Evolutionary conservation across 2,113 vertebrate species (phyloP).

Genomic region (Microcebus griseorufus): DNA sequence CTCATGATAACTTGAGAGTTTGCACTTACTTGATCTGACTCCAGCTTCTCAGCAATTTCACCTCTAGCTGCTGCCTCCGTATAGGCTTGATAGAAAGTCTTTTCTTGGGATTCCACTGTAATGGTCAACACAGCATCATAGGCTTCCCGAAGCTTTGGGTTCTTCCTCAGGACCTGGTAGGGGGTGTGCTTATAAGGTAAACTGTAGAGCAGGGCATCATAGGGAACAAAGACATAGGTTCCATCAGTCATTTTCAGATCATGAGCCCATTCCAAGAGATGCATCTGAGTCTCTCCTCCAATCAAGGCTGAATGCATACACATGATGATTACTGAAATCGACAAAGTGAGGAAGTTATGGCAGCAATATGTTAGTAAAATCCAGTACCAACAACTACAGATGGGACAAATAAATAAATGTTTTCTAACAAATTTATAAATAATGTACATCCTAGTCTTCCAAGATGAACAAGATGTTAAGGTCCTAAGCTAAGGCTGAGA

Average conservation of each 20-base stretch:
- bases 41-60: slow-evolving; percentile 83
- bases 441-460: background rate
- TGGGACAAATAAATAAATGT: slow-evolving; percentile 10
- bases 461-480: slow-evolving; percentile 32
- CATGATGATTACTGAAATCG: slow-evolving; percentile 92
- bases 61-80: slow-evolving; percentile 82
- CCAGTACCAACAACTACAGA: background rate
- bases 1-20: background rate
- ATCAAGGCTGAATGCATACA: slow-evolving; percentile 94
- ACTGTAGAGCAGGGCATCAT: slow-evolving; percentile 93
- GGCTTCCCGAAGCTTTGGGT: slow-evolving; percentile 88
- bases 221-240: slow-evolving; percentile 92
- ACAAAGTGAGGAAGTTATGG: slow-evolving; percentile 35
- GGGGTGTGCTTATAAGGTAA: slow-evolving; percentile 90
- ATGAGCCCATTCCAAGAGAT: slow-evolving; percentile 90
- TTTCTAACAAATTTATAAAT: slow-evolving; percentile 5
- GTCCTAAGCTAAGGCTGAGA: background rate
- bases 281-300: slow-evolving; percentile 90
- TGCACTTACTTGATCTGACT: slow-evolving; percentile 81
- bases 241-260: slow-evolving; percentile 92
- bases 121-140: slow-evolving; percentile 94
- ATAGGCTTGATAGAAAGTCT: slow-evolving; percentile 91
- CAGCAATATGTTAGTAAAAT: slow-evolving; percentile 26
- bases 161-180: slow-evolving; percentile 86
- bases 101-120: slow-evolving; percentile 90